Evolutionary conservation across 2,888 invertebrate genomes (phyloP).

Genomic region (Scaptomyza caliginosa): DNA sequence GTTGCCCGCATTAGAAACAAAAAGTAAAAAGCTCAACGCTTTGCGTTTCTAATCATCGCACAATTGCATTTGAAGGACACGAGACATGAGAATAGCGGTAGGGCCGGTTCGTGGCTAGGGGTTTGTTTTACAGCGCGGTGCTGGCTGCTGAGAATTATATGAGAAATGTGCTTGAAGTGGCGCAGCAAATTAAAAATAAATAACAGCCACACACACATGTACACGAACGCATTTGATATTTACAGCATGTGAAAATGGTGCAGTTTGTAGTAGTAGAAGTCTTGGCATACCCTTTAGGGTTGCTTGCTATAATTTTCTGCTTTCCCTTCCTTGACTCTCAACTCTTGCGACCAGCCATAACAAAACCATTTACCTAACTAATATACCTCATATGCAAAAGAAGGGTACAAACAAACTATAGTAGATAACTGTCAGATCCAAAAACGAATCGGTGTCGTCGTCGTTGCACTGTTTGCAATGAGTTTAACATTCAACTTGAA

Average conservation of each 20-base stretch:
- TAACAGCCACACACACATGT: slow-evolving; percentile 37
- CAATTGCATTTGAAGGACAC: slow-evolving; percentile 81
- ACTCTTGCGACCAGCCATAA: too few relatives aligned
- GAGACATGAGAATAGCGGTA: slow-evolving; percentile 32
- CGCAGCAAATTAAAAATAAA: slow-evolving; percentile 72
- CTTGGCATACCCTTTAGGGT: slow-evolving; percentile 13
- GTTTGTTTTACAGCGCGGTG: background rate
- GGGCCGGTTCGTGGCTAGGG: slow-evolving; percentile 2
- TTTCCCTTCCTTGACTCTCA: too few relatives aligned
- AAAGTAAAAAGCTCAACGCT: slow-evolving; percentile 72
- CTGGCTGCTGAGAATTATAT: slow-evolving; percentile 4
- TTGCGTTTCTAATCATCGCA: slow-evolving; percentile 79
- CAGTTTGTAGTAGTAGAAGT: background rate
- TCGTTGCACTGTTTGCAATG: slow-evolving; percentile 21
- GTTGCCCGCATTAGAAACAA: slow-evolving; percentile 64
- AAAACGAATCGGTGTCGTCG: slow-evolving; percentile 16
- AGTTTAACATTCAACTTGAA: slow-evolving; percentile 80
- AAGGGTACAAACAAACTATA: background rate
- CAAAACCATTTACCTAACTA: too few relatives aligned
- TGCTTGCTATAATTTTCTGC: too few relatives aligned
- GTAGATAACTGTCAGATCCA: slow-evolving; percentile 35
- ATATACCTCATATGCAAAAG: slow-evolving; percentile 10
- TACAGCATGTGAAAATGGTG: slow-evolving; percentile 20
- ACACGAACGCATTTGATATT: slow-evolving; percentile 46
- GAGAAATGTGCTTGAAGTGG: slow-evolving; percentile 44